Conservation (phyloP, 2,888 invertebrate species). For the Lasius fuliginosus region DNA sequence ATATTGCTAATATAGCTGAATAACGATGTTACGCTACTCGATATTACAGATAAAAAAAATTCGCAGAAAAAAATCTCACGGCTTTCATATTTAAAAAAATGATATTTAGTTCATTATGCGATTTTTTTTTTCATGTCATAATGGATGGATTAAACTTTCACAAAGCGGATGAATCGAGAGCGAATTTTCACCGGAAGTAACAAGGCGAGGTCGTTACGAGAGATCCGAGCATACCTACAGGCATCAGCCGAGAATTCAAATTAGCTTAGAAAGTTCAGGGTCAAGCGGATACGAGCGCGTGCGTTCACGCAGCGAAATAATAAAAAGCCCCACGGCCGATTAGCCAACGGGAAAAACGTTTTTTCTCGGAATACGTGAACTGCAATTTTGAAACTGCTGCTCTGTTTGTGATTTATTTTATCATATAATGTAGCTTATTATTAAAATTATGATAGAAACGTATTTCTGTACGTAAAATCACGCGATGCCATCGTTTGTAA, state of each 20-base stretch:
- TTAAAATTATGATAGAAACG: background rate
- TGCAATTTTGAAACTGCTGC: background rate
- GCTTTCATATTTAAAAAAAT: constrained; percentile 1
- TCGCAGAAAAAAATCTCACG: background rate
- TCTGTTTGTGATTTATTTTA: background rate
- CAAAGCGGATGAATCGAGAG: constrained; percentile 23
- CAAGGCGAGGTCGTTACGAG: constrained; percentile 70
- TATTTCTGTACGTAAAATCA: background rate
- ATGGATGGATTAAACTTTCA: constrained; percentile 6
- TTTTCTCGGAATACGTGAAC: background rate
- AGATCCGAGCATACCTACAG: constrained; percentile 74
- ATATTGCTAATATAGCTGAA: background rate
- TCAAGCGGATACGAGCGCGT: constrained; percentile 69
- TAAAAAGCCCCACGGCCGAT: background rate
- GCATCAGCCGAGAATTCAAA: constrained; percentile 80
- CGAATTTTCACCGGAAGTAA: constrained; percentile 73
- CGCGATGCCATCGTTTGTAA: background rate
- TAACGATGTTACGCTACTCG: background rate
- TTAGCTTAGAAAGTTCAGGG: constrained; percentile 84
- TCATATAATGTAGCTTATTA: background rate
- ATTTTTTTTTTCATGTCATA: constrained; percentile 15
- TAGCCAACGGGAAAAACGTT: background rate
- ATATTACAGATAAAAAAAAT: background rate
- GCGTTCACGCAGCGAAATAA: constrained; percentile 1
- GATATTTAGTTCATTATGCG: background rate